These are phyloP conservation scores for Platyrinchus mystaceus DNA, from an alignment of 2,797 vertebrate genomes.

Conservation along the genomic window DNA sequence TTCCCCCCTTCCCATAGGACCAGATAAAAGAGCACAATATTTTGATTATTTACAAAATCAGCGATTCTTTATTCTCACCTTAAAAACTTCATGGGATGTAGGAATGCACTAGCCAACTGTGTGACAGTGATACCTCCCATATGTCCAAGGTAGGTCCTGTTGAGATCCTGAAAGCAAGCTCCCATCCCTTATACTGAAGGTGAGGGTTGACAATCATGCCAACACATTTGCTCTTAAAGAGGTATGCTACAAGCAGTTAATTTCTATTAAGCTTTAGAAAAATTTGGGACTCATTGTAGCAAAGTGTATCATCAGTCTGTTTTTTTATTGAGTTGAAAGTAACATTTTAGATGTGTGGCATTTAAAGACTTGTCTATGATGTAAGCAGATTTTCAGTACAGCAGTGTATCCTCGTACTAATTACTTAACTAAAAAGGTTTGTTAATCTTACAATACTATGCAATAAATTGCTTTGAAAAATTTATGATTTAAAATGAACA, in stretches of 20 bases:
- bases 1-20: neutral
- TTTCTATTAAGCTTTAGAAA: neutral
- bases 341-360: neutral
- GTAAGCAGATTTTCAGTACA: neutral
- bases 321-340: neutral
- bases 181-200: neutral
- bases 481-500: neutral
- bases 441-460: neutral
- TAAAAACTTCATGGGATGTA: neutral
- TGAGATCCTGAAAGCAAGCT: neutral
- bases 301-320: neutral
- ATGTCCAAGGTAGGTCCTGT: neutral
- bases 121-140: neutral
- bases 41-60: constrained; percentile 38
- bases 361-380: neutral
- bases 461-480: neutral
- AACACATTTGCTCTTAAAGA: neutral
- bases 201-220: neutral
- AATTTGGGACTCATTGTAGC: neutral
- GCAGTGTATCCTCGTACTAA: neutral
- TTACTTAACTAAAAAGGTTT: neutral
- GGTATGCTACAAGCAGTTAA: neutral
- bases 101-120: neutral
- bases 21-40: neutral
- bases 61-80: neutral